These are phyloP conservation scores for Dynastes grantii DNA, from an alignment of 2,888 invertebrate genomes.

Conservation along the genomic window DNA sequence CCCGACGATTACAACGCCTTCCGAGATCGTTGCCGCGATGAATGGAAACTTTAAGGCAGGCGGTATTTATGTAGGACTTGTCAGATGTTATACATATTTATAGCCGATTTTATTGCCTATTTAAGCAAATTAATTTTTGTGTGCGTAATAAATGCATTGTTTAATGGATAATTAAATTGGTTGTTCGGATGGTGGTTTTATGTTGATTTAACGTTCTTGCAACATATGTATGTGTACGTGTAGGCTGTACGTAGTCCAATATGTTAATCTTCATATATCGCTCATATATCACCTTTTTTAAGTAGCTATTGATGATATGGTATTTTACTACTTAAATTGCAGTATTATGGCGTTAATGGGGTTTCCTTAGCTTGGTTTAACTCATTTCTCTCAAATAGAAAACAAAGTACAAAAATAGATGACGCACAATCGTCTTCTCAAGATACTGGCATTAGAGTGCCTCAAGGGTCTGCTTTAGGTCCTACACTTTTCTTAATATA, in stretches of 20 bases:
- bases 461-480: too few species aligned
- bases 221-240: neutral
- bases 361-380: neutral
- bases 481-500: too few species aligned
- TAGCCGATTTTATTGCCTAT: neutral
- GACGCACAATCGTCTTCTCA: too few species aligned
- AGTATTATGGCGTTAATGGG: too few species aligned
- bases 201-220: neutral
- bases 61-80: neutral
- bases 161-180: slow-evolving; percentile 5
- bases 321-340: too few species aligned
- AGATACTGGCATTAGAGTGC: too few species aligned
- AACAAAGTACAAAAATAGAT: too few species aligned
- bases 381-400: neutral
- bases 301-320: too few species aligned
- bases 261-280: neutral
- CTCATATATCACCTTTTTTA: too few species aligned
- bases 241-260: neutral
- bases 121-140: slow-evolving; percentile 26
- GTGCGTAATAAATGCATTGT: neutral
- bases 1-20: neutral
- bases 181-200: neutral
- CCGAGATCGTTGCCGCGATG: neutral
- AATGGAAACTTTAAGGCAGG: slow-evolving; percentile 10
- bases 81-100: neutral